phyloP scores from a whole-genome alignment of 2,888 invertebrate genomes.

The Proisotoma minuta region DNA sequence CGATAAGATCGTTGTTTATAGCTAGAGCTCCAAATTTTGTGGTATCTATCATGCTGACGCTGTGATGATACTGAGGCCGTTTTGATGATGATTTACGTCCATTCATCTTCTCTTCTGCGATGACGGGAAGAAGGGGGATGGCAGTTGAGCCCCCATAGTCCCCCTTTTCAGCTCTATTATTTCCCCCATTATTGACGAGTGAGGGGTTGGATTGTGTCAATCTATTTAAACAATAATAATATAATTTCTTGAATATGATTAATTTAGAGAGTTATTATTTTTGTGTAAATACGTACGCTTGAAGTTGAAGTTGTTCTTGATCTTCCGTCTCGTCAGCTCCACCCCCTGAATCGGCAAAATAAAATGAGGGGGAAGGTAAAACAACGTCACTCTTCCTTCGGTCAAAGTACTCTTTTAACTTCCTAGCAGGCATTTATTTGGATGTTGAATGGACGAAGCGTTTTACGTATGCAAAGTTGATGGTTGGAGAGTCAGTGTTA shows the following conservation, averaged over 20 bases:
- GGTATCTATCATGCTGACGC: slow-evolving; percentile 25
- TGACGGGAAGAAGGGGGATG: slow-evolving; percentile 28
- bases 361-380: slow-evolving; percentile 13
- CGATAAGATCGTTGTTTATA: background rate
- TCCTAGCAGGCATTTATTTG: slow-evolving; percentile 8
- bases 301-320: background rate
- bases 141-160: slow-evolving; percentile 31
- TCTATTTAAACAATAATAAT: too few species aligned
- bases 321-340: slow-evolving; percentile 31
- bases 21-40: slow-evolving; percentile 16
- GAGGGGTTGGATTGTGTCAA: slow-evolving; percentile 31
- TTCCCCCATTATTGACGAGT: background rate
- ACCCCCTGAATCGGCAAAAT: slow-evolving; percentile 28
- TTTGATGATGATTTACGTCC: too few species aligned
- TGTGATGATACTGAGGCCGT: slow-evolving; percentile 28
- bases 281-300: background rate
- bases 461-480: background rate
- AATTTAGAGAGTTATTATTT: background rate
- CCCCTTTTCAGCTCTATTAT: slow-evolving; percentile 35
- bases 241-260: background rate
- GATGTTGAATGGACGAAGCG: too few species aligned
- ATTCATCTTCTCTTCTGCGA: slow-evolving; percentile 40
- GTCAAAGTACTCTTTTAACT: slow-evolving; percentile 12
- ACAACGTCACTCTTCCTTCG: slow-evolving; percentile 21
- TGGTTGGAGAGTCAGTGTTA: background rate